A percentile compares a stretch with the other conserved stretches of the same genome.
Evolutionary conservation across 2,888 invertebrate species (phyloP).

Genomic region (Fabriciana adippe): DNA sequence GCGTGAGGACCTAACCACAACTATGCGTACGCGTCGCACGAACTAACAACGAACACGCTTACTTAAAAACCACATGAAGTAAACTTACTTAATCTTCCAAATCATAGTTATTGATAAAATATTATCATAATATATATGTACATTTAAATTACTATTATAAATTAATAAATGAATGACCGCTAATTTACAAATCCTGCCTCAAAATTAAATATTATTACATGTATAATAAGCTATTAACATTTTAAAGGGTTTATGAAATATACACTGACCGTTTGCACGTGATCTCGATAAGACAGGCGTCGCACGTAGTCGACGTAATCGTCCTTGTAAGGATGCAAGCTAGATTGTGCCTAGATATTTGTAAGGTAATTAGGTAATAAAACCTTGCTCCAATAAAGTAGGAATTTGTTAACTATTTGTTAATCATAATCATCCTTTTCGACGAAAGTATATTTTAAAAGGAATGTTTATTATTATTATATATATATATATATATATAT

Average conservation of each 20-base stretch:
- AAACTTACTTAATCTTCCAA: too few species aligned
- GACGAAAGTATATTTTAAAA: conserved; percentile 1
- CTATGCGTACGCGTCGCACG: conserved; percentile 25
- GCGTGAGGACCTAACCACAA: conserved; percentile 29
- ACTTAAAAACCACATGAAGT: neutral
- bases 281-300: conserved; percentile 33
- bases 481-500: too few species aligned
- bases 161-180: neutral
- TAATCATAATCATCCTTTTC: conserved; percentile 27
- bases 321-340: conserved; percentile 51
- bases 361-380: conserved; percentile 43
- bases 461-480: too few species aligned
- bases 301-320: conserved; percentile 40
- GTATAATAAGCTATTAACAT: neutral
- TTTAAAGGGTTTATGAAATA: conserved; percentile 26
- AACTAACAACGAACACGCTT: conserved; percentile 13
- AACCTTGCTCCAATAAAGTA: conserved; percentile 43
- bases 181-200: neutral
- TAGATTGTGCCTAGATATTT: conserved; percentile 41
- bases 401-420: conserved; percentile 31
- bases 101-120: too few species aligned
- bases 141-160: neutral
- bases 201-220: neutral
- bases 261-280: conserved; percentile 33
- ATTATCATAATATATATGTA: too few species aligned